Evolutionary conservation across 1,140 invertebrate species (phyloP).

Genomic region (Tetranychus cinnabarinus): DNA sequence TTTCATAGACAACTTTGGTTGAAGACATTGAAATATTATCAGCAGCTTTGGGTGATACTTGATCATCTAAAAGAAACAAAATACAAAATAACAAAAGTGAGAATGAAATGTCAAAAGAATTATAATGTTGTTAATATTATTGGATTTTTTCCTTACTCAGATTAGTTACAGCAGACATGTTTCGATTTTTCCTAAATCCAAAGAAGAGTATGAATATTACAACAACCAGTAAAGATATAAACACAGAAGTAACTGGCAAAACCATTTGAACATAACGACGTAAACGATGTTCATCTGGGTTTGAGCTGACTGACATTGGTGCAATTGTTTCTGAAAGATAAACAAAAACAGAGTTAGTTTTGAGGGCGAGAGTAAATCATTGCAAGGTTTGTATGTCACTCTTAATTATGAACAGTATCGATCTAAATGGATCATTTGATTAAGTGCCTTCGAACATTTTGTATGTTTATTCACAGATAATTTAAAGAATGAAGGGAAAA

Average conservation of each 20-base stretch:
- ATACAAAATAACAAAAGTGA: no score
- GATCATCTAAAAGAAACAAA: background rate
- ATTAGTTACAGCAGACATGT: background rate
- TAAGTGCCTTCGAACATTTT: no score
- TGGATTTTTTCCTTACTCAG: background rate
- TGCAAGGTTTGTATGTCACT: no score
- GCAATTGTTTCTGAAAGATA: background rate
- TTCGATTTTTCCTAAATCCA: background rate
- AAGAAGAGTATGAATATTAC: background rate
- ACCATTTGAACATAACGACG: background rate
- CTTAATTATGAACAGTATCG: no score
- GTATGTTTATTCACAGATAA: no score
- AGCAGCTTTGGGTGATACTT: background rate
- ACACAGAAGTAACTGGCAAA: background rate
- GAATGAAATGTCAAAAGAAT: background rate
- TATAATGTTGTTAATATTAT: background rate
- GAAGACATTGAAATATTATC: slow-evolving; percentile 1
- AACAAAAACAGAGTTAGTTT: background rate
- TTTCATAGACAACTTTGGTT: slow-evolving; percentile 1
- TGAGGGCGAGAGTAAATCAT: no score
- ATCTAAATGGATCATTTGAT: no score
- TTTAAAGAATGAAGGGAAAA: no score
- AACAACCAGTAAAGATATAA: background rate
- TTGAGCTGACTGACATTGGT: background rate
- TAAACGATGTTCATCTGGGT: background rate